Conservation (phyloP, 2,113 vertebrate genomes). For the Indicator maculatus region DNA sequence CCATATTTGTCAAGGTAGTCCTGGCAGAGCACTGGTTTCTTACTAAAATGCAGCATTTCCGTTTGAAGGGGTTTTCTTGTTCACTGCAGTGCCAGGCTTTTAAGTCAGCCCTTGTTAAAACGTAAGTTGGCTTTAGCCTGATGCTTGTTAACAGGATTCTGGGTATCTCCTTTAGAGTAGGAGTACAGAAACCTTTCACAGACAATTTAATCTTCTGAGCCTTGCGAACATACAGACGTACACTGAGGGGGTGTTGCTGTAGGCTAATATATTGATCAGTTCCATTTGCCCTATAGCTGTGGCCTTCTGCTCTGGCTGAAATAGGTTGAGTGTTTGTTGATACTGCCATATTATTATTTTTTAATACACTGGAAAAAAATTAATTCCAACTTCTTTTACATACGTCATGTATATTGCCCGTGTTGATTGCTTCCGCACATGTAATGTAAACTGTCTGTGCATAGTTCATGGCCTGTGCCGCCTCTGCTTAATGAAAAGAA, state of each 20-base stretch:
- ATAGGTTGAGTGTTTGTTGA: conserved; percentile 71
- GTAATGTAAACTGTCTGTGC: conserved; percentile 67
- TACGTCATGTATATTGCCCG: conserved; percentile 69
- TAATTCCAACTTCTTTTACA: conserved; percentile 72
- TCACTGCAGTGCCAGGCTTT: conserved; percentile 38
- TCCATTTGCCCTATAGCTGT: conserved; percentile 60
- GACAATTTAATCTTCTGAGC: conserved; percentile 72
- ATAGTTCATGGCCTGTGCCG: conserved; percentile 66
- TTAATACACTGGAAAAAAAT: conserved; percentile 74
- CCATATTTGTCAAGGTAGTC: conserved; percentile 81
- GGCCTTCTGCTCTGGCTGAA: conserved; percentile 64
- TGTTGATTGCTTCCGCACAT: conserved; percentile 75
- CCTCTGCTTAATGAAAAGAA: conserved; percentile 69
- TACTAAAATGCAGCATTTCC: conserved; percentile 76
- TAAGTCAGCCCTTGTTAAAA: conserved; percentile 75
- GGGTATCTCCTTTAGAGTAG: conserved; percentile 63
- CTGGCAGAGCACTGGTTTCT: conserved; percentile 82
- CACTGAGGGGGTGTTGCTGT: conserved; percentile 58
- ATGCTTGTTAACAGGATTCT: conserved; percentile 72
- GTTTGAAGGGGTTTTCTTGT: conserved; percentile 53
- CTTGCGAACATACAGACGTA: neutral
- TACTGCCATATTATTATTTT: conserved; percentile 74
- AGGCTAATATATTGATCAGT: conserved; percentile 49
- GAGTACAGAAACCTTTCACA: conserved; percentile 70
- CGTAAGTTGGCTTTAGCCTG: conserved; percentile 63